phyloP scores from a whole-genome alignment of 2,113 vertebrate species.

The Canis aureus region DNA sequence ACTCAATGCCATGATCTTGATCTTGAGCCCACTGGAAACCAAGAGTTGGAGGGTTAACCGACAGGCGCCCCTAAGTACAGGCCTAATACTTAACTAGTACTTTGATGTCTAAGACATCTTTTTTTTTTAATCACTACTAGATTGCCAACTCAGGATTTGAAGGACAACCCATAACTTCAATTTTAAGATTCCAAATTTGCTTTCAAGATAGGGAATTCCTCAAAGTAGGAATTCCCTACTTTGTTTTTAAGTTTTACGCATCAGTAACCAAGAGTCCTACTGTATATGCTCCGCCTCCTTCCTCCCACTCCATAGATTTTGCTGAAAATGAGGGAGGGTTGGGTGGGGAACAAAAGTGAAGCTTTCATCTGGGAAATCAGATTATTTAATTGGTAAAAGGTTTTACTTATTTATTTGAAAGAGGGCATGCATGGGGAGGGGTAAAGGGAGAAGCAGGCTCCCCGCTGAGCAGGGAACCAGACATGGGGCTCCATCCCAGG shows the following conservation, averaged over 20 bases:
- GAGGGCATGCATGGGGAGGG: too few relatives aligned
- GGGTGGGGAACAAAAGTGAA: neutral
- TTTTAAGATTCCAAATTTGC: constrained; percentile 33
- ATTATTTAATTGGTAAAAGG: too few relatives aligned
- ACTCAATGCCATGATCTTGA: neutral
- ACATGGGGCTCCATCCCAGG: too few relatives aligned
- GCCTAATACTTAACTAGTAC: neutral
- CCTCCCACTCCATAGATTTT: neutral
- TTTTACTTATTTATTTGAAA: too few relatives aligned
- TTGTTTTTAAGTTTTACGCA: neutral
- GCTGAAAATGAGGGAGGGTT: neutral
- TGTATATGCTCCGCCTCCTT: neutral
- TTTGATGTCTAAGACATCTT: neutral
- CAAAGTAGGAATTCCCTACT: neutral
- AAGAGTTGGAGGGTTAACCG: neutral
- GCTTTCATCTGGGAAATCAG: neutral
- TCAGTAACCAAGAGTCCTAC: neutral
- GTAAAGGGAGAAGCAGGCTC: too few relatives aligned
- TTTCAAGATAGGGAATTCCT: neutral
- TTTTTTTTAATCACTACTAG: neutral
- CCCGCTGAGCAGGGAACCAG: too few relatives aligned
- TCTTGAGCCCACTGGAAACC: neutral
- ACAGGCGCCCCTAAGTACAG: neutral
- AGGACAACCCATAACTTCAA: neutral
- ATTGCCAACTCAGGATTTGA: neutral